Evolutionary conservation across 1,140 invertebrate genomes (phyloP).

Genomic region (Delia radicum): DNA sequence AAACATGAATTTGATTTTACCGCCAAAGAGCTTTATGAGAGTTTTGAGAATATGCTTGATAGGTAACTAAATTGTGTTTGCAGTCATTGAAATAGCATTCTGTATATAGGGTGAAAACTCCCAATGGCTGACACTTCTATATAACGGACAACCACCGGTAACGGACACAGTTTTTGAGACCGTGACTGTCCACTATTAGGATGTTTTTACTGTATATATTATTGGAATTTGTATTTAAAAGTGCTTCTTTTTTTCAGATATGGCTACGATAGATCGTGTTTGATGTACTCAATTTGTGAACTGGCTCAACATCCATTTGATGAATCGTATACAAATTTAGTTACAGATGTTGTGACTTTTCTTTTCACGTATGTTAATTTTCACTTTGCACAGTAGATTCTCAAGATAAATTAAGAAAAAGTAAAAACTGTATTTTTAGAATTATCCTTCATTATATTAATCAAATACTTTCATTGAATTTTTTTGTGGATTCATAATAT

Average conservation of each 20-base stretch:
- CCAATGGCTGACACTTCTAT: too few relatives aligned
- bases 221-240: neutral
- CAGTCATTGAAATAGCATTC: neutral
- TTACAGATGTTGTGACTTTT: neutral
- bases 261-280: neutral
- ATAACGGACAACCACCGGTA: too few relatives aligned
- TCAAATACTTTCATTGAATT: too few relatives aligned
- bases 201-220: too few relatives aligned
- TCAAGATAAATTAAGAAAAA: too few relatives aligned
- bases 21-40: neutral
- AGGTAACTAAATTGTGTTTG: too few relatives aligned
- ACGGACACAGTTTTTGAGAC: too few relatives aligned
- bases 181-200: too few relatives aligned
- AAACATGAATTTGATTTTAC: neutral
- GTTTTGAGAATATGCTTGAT: neutral
- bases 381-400: neutral
- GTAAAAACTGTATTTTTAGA: too few relatives aligned
- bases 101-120: neutral
- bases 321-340: neutral
- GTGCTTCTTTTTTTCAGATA: too few relatives aligned
- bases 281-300: neutral
- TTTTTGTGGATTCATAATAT: too few relatives aligned
- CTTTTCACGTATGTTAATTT: neutral
- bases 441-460: too few relatives aligned
- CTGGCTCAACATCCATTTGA: neutral